Base-by-base conservation (phyloP, 2,797 vertebrate species). In the Siniperca obscura region DNA sequence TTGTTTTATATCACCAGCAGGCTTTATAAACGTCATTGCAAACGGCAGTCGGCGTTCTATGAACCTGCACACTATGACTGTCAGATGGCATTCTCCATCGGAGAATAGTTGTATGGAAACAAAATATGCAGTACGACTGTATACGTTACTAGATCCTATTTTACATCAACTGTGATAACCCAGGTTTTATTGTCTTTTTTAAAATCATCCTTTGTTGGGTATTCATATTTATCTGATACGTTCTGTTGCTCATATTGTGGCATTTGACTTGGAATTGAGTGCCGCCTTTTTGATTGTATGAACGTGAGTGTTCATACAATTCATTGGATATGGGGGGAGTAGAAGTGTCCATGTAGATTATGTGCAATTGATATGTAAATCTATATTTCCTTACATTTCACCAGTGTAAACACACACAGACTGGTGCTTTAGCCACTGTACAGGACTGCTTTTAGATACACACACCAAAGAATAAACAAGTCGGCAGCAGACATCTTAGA, bases 311-410 rank as follows among this genome's bases (percentile, higher is more conserved):
- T 55, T 69, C 30, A n/a, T n/a, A n/a, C n/a, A n/a, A n/a, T n/a
- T n/a, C 34, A 40, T 50, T 30, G 44, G 48, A 56, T 46, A 25
- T 5, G 7, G 17, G 61, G 70, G 40, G 16, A 61, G 12, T 56
- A 52, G 38, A 80, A 5, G 0, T 30, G 50, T 13, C 25, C 16
- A 56, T 34, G 55, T 40, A 42, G 57, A 81, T 60, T 19, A 62
- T 42, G 68, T 67, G 48, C 8, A 55, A 25, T 50, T 67, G 13
- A 66, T 56, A 46, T 44, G 36, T 48, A 60, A 48, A 76, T 27
- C 22, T 19, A 48, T 10, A 38, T 38, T 50, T 30, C 11, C 7
- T 55, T 53, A 42, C 11, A 52, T 52, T 52, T 52, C 22, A 52
- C 44, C 48, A 40, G 34, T 9, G 34, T 40, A 61, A 59, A 64